phyloP scores from a whole-genome alignment of 2,113 vertebrate species.

The Tichodroma muraria region DNA sequence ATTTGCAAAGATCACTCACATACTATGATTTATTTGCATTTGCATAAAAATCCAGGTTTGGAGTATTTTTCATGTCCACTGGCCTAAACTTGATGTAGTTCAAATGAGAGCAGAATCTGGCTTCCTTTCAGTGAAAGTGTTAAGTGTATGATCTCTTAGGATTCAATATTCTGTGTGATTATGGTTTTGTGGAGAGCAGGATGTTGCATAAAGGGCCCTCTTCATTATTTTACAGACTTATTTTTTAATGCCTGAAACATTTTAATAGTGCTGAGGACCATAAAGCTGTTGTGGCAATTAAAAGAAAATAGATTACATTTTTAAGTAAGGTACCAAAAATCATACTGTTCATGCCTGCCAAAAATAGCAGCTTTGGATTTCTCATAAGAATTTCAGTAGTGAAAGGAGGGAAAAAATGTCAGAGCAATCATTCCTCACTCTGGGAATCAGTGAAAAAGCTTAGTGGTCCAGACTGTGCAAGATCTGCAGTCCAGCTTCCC shows the following conservation, averaged over 20 bases:
- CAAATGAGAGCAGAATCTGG: not conserved
- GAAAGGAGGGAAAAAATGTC: not conserved
- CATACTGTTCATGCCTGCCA: not conserved
- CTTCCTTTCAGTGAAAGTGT: not conserved
- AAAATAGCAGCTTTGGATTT: conserved; percentile 44
- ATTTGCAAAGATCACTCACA: not conserved
- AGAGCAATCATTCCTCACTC: conserved; percentile 11
- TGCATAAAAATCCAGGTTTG: not conserved
- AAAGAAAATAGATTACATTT: not conserved
- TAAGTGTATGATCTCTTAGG: not conserved
- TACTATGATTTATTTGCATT: not conserved
- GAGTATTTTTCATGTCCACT: not conserved
- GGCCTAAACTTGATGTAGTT: not conserved
- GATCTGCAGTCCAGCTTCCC: not conserved
- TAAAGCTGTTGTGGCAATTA: not conserved
- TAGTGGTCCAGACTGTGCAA: conserved; percentile 4
- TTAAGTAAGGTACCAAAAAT: conserved; percentile 12
- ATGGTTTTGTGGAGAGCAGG: not conserved
- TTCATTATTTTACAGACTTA: not conserved
- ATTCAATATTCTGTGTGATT: not conserved
- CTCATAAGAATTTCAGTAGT: not conserved
- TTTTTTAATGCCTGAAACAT: not conserved
- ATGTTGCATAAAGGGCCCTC: not conserved
- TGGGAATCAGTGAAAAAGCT: not conserved
- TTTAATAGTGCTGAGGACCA: not conserved